Evolutionary conservation across 2,113 vertebrate species (phyloP).

Genomic region (Arenaria interpres): DNA sequence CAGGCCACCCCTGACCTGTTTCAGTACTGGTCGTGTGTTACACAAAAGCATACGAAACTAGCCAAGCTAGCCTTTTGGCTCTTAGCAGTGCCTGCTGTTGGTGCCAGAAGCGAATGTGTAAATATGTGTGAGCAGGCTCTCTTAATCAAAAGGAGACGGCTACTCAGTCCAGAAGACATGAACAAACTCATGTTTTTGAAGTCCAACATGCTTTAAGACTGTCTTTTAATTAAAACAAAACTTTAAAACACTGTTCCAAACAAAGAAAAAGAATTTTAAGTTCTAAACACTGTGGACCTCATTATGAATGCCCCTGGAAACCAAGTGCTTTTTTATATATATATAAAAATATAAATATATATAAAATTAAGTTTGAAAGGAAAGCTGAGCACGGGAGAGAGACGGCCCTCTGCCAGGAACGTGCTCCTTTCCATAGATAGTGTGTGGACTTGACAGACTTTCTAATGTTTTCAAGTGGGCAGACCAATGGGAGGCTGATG

Average conservation of each 20-base stretch:
- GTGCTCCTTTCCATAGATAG: slow-evolving; percentile 68
- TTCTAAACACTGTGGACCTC: slow-evolving; percentile 88
- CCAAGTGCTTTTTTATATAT: slow-evolving; percentile 81
- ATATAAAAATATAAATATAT: slow-evolving; percentile 69
- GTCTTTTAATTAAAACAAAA: slow-evolving; percentile 66
- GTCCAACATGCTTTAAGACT: slow-evolving; percentile 94
- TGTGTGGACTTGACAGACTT: slow-evolving; percentile 72
- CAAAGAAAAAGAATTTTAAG: slow-evolving; percentile 79
- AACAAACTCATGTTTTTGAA: slow-evolving; percentile 99
- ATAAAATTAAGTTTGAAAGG: slow-evolving; percentile 70
- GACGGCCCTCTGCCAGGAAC: slow-evolving; percentile 59
- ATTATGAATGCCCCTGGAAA: slow-evolving; percentile 79
- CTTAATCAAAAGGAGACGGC: slow-evolving; percentile 90
- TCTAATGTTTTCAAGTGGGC: slow-evolving; percentile 73
- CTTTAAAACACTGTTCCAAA: slow-evolving; percentile 83
- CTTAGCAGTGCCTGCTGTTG: slow-evolving; percentile 93
- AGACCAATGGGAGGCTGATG: slow-evolving; percentile 71
- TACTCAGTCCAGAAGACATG: slow-evolving; percentile 95
- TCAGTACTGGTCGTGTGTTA: slow-evolving; percentile 95
- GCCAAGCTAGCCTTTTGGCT: slow-evolving; percentile 96
- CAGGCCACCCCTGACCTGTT: slow-evolving; percentile 90
- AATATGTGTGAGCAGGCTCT: slow-evolving; percentile 95
- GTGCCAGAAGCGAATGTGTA: slow-evolving; percentile 88
- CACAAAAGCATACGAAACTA: slow-evolving; percentile 93
- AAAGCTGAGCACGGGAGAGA: slow-evolving; percentile 68